phyloP scores from a whole-genome alignment of 2,888 invertebrate species.

The Therioaphis trifolii region DNA sequence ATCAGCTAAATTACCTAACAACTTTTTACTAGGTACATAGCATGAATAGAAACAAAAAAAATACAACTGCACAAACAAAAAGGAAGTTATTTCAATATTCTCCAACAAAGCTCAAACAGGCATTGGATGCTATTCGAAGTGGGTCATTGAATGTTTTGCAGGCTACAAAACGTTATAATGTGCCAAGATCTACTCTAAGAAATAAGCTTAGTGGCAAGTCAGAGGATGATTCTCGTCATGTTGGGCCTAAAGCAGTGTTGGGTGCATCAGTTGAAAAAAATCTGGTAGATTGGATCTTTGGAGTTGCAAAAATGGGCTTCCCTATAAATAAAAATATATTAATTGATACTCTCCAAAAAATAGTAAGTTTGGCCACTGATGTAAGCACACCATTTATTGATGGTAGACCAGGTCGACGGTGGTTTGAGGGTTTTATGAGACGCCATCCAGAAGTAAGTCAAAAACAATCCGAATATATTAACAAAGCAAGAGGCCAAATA shows the following conservation, averaged over 20 bases:
- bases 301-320: slow-evolving; percentile 65
- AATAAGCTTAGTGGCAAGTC: too few species aligned
- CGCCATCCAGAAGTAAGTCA: slow-evolving; percentile 64
- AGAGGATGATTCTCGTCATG: slow-evolving; percentile 28
- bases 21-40: too few species aligned
- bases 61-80: too few species aligned
- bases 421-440: slow-evolving; percentile 65
- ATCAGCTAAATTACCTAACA: too few species aligned
- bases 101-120: too few species aligned
- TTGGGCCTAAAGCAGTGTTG: slow-evolving; percentile 64
- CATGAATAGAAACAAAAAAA: too few species aligned
- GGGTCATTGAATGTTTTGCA: too few species aligned
- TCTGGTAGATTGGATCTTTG: slow-evolving; percentile 64
- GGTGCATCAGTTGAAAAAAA: slow-evolving; percentile 64
- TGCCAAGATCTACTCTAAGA: too few species aligned
- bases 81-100: too few species aligned
- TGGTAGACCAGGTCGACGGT: slow-evolving; percentile 63
- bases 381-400: slow-evolving; percentile 23
- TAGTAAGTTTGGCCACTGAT: slow-evolving; percentile 44
- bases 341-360: slow-evolving; percentile 64
- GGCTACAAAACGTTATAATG: too few species aligned
- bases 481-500: slow-evolving; percentile 4
- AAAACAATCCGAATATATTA: neutral
- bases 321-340: slow-evolving; percentile 64
- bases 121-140: too few species aligned